These are phyloP conservation scores for Scomber scombrus DNA, from an alignment of 2,113 vertebrate species.

Conservation along the genomic window DNA sequence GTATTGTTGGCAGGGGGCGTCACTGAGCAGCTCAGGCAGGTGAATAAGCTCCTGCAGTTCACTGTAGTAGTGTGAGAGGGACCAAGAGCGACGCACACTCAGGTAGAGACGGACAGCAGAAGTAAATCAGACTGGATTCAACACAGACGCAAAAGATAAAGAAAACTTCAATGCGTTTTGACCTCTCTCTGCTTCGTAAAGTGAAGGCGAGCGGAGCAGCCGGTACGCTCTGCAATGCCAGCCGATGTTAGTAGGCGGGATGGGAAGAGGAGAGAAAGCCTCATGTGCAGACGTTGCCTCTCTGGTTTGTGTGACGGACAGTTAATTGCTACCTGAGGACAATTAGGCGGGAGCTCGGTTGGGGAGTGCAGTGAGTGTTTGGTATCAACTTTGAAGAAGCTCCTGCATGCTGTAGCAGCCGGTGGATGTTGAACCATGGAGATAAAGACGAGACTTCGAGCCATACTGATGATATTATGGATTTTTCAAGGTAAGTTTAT, in stretches of 20 bases:
- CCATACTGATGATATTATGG: constrained; percentile 72
- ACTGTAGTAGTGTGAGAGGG: not conserved
- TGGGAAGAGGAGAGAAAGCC: constrained; percentile 39
- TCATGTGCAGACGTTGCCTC: not conserved
- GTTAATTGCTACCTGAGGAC: constrained; percentile 61
- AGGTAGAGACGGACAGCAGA: not conserved
- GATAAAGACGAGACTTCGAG: constrained; percentile 63
- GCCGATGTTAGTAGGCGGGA: constrained; percentile 40
- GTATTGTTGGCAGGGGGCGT: constrained; percentile 64
- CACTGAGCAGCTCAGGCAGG: constrained; percentile 59
- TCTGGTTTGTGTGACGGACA: constrained; percentile 19
- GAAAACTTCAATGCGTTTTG: not conserved
- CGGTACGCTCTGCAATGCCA: constrained; percentile 37
- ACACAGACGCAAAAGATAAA: not conserved
- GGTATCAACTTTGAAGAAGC: constrained; percentile 49
- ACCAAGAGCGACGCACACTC: constrained; percentile 6
- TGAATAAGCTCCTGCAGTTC: constrained; percentile 30
- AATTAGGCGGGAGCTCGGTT: constrained; percentile 2
- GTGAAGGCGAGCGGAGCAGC: constrained; percentile 23
- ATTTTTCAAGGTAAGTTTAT: constrained; percentile 79
- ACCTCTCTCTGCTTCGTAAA: not conserved
- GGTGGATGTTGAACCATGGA: constrained; percentile 82
- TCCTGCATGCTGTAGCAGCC: constrained; percentile 38
- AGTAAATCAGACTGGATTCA: constrained; percentile 1
- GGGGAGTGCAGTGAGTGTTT: not conserved